Conservation (phyloP, 2,797 vertebrate species). For the Tokudaia muenninki region DNA sequence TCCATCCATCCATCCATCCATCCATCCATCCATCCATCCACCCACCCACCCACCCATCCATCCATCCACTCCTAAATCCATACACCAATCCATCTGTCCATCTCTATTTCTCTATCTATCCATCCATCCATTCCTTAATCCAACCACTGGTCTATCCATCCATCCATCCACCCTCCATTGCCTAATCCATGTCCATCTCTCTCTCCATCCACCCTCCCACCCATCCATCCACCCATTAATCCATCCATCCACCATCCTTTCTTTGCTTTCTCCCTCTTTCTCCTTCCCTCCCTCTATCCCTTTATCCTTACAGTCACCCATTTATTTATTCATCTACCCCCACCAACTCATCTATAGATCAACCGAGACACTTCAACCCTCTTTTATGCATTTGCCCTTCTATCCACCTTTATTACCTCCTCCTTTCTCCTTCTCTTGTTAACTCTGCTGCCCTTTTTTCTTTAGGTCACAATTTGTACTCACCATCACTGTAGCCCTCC, state of each 20-base stretch:
- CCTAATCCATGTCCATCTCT: too few relatives aligned
- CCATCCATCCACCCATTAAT: background rate
- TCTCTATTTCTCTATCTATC: background rate
- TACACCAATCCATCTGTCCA: rapidly evolving
- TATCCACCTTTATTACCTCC: background rate
- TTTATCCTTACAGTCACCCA: rapidly evolving
- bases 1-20: too few relatives aligned
- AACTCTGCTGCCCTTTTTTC: background rate
- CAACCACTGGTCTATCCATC: too few relatives aligned
- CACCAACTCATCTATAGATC: background rate
- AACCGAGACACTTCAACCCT: background rate
- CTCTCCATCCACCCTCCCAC: background rate
- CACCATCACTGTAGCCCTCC: background rate
- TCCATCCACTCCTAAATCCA: background rate
- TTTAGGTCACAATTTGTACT: background rate
- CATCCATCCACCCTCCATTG: background rate
- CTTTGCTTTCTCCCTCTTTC: rapidly evolving
- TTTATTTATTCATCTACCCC: background rate
- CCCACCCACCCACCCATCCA: too few relatives aligned
- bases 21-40: background rate
- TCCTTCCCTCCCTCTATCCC: background rate
- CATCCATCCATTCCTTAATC: too few relatives aligned
- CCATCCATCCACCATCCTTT: rapidly evolving
- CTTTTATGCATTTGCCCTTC: background rate
- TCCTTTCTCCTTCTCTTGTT: conserved; percentile 20